A percentile compares a stretch with the other conserved stretches of the same genome.
Conservation (phyloP, 2,113 vertebrate species). For the Halcyon malimbica region DNA sequence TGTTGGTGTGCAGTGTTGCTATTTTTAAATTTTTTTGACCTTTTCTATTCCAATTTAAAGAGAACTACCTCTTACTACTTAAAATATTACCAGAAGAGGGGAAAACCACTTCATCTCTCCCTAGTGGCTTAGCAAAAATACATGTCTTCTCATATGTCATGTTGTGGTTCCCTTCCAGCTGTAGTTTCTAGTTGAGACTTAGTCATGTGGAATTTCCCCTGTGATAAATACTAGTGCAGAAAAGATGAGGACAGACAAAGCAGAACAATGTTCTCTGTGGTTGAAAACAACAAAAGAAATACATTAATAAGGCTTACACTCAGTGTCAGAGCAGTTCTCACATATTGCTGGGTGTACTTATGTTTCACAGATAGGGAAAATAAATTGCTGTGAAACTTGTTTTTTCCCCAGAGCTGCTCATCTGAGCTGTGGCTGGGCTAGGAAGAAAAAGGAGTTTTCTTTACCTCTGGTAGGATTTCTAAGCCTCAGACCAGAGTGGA, state of each 20-base stretch:
- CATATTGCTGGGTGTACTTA: neutral
- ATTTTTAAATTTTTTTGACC: neutral
- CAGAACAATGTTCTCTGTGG: conserved; percentile 18
- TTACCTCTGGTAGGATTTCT: neutral
- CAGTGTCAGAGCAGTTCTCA: neutral
- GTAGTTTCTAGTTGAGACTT: neutral
- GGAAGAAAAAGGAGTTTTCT: neutral
- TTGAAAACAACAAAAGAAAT: neutral
- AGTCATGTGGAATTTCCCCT: neutral
- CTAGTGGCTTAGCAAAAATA: neutral
- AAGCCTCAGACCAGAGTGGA: neutral
- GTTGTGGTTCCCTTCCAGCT: neutral
- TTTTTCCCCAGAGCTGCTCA: neutral
- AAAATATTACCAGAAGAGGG: neutral
- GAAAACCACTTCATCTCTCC: neutral
- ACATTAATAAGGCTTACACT: neutral
- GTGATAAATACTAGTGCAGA: neutral
- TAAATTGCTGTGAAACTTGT: neutral
- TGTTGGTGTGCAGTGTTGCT: neutral
- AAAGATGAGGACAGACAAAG: conserved; percentile 8
- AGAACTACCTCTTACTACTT: neutral
- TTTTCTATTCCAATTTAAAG: neutral
- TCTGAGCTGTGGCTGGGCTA: neutral
- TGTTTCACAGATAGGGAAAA: neutral
- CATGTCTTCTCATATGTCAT: neutral